phyloP scores from a whole-genome alignment of 2,888 invertebrate species.

The Dysmachus trigonus region DNA sequence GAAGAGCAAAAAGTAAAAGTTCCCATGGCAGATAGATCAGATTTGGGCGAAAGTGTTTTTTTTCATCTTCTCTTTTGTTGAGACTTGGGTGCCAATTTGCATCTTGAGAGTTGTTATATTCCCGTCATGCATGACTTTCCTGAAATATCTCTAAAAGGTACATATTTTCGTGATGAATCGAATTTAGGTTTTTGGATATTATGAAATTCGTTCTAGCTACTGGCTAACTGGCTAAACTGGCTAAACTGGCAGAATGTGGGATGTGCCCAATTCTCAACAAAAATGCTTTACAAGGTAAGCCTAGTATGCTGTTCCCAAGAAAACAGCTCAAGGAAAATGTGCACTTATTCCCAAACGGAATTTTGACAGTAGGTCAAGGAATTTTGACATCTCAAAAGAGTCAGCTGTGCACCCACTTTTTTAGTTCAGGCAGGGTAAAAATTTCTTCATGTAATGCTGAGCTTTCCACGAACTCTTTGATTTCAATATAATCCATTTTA shows the following conservation, averaged over 20 bases:
- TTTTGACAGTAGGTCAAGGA: no score
- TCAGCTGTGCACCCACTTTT: no score
- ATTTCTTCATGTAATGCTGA: no score
- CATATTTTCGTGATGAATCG: background rate
- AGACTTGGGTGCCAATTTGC: background rate
- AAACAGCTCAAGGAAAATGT: no score
- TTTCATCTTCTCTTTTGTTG: background rate
- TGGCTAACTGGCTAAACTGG: background rate
- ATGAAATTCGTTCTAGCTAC: background rate
- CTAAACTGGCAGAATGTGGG: background rate
- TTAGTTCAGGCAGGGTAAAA: no score
- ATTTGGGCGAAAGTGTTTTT: conserved; percentile 31
- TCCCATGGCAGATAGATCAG: background rate
- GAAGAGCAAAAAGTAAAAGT: conserved; percentile 30
- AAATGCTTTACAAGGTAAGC: background rate
- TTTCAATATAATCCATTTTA: no score
- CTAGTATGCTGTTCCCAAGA: no score
- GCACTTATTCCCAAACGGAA: no score
- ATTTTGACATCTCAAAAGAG: no score
- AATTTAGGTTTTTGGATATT: background rate
- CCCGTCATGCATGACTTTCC: conserved; percentile 16
- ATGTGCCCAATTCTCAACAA: background rate
- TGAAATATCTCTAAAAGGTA: background rate
- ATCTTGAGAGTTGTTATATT: background rate
- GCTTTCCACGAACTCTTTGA: no score